Conservation (phyloP, 2,797 vertebrate species). For the Brotula barbata region DNA sequence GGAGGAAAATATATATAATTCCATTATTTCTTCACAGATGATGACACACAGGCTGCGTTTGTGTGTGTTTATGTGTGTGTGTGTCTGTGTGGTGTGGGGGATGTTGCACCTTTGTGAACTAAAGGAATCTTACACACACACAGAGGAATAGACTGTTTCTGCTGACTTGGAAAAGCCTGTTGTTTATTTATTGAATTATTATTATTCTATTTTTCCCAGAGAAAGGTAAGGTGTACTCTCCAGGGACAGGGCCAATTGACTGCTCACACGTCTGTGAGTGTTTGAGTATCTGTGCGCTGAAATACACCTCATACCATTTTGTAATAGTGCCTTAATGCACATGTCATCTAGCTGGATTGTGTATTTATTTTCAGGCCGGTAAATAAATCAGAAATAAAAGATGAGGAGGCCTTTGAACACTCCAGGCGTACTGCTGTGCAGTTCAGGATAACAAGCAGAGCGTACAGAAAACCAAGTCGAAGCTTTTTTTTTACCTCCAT, state of each 20-base stretch:
- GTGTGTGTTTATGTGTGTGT: conserved; percentile 30
- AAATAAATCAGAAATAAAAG: conserved; percentile 42
- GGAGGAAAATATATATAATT: conserved; percentile 84
- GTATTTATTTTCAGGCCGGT: conserved; percentile 49
- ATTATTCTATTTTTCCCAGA: conserved; percentile 44
- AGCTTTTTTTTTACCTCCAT: too few relatives aligned
- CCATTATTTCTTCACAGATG: conserved; percentile 89
- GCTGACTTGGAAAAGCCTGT: conserved; percentile 70
- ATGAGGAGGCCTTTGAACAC: conserved; percentile 31
- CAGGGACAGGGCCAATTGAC: conserved; percentile 53
- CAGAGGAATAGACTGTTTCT: conserved; percentile 56
- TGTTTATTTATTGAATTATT: conserved; percentile 79
- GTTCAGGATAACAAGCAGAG: conserved; percentile 19
- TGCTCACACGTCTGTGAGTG: conserved; percentile 39
- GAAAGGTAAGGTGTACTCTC: conserved; percentile 55
- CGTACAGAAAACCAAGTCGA: conserved; percentile 12
- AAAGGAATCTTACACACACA: conserved; percentile 47
- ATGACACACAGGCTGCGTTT: conserved; percentile 77
- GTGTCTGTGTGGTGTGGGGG: conserved; percentile 27
- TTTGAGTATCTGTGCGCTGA: conserved; percentile 56
- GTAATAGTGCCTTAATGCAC: conserved; percentile 56
- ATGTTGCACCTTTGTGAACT: conserved; percentile 47
- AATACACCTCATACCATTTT: conserved; percentile 44
- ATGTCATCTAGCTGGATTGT: conserved; percentile 52
- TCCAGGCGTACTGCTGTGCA: neutral